Base-by-base conservation (phyloP, 1,140 invertebrate genomes). In the Pinna nobilis region DNA sequence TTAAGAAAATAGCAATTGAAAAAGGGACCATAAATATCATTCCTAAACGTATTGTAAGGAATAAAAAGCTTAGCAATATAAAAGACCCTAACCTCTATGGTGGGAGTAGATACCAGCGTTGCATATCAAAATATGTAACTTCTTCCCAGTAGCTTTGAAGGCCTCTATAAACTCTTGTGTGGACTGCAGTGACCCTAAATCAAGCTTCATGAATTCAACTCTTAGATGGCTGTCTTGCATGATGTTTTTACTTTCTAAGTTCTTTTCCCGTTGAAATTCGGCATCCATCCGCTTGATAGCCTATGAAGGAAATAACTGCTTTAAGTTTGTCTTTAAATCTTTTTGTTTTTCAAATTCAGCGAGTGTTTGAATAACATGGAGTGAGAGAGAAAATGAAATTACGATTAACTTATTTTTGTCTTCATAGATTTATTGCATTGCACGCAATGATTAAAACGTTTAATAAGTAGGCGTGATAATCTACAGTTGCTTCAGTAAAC, bases 51-150 rank as follows among this genome's bases (percentile, higher is more conserved):
- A 3, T 47, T 20, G 44, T 20, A 18, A 47, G 7, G 20, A 18
- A 20, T 7, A 2, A 47, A 47, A 47, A 47, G 7, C 39, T 9
- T 9, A 9, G 18, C 18, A 7, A 47, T 18, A 47, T n/a, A 25
- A 25, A 53, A n/a, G n/a, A n/a, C n/a, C 13, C 63, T 33, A 35
- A 75, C 66, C 73, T 66, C 70, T 32, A 32, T 64, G 37, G 3
- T 61, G 51, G 9, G 63, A 65, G 33, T 70, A 64, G 3, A 70
- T 25, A 18, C 78, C 84, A 13, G 83, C 84, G 51, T 85, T 86
- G 69, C 85, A 85, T 41, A 86, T 77, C 7, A 86, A 70, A 23
- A 97, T 90, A 89, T 97, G 90, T 4, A 97, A 84, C 32, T 91
- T 83, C 0, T 92, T 86, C 84, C 94, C 91, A 83, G 94, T 94